Evolutionary conservation across 2,888 invertebrate genomes (phyloP).

Genomic region (Sarcophaga variegata): DNA sequence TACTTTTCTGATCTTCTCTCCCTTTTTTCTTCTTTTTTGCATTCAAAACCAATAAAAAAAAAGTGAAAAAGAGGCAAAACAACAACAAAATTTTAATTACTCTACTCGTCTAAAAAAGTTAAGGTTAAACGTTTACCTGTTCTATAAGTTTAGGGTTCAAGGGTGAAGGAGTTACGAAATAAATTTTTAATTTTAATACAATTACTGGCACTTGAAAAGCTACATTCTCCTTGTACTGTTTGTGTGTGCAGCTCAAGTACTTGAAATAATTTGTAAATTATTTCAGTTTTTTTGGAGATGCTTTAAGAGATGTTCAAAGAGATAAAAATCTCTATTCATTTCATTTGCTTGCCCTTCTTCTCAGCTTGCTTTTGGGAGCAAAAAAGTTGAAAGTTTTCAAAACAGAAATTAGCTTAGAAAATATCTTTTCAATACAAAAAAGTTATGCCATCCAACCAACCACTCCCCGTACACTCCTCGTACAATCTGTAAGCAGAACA

Average conservation of each 20-base stretch:
- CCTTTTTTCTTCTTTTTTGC: neutral
- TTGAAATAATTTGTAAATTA: neutral
- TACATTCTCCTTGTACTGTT: no score
- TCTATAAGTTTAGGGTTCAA: neutral
- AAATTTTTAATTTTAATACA: neutral
- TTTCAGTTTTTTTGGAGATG: neutral
- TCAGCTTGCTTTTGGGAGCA: neutral
- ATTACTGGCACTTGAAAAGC: neutral
- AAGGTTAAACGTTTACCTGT: neutral
- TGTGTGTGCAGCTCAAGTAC: neutral
- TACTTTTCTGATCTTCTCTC: neutral
- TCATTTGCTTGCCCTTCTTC: neutral
- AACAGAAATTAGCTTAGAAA: constrained; percentile 37
- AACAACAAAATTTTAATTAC: constrained; percentile 43
- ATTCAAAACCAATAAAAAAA: neutral
- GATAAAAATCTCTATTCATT: no score
- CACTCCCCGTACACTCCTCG: no score
- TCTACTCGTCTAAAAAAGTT: neutral
- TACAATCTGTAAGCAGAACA: neutral
- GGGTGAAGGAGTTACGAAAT: no score
- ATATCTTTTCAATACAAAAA: neutral
- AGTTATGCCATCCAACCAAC: neutral
- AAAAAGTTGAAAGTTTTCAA: constrained; percentile 18
- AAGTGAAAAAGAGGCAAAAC: no score
- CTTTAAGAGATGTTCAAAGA: neutral